These are phyloP conservation scores for Poeciliopsis prolifica DNA, from an alignment of 2,113 vertebrate genomes.

Conservation along the genomic window DNA sequence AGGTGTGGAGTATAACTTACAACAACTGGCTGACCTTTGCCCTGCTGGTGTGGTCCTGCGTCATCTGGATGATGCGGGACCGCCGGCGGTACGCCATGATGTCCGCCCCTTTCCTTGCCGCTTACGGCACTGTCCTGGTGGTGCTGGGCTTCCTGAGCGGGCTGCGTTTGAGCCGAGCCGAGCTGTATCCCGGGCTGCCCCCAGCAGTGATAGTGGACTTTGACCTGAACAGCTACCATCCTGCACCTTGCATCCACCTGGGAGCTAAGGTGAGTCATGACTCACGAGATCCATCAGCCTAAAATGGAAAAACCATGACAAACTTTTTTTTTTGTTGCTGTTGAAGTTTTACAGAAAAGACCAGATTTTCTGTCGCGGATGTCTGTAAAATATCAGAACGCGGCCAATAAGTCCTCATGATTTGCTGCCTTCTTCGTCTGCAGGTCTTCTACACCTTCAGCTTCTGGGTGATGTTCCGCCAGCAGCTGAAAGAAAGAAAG, in stretches of 20 bases:
- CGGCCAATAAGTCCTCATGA: neutral
- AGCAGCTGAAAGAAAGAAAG: conserved; percentile 75
- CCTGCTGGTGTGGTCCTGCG: conserved; percentile 83
- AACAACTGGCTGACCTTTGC: conserved; percentile 81
- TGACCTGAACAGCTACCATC: conserved; percentile 73
- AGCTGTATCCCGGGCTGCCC: conserved; percentile 77
- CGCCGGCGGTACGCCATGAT: conserved; percentile 80
- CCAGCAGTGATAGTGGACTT: conserved; percentile 77
- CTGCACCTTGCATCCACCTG: conserved; percentile 80
- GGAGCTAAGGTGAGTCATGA: conserved; percentile 71
- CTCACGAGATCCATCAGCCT: neutral
- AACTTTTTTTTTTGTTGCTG: neutral
- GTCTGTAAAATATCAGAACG: neutral
- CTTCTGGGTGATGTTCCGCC: conserved; percentile 83
- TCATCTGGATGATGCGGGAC: conserved; percentile 79
- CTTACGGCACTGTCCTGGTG: conserved; percentile 80
- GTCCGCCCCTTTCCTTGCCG: conserved; percentile 85
- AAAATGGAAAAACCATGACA: neutral
- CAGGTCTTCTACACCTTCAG: conserved; percentile 80
- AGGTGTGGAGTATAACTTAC: conserved; percentile 81
- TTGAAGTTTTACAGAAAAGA: neutral
- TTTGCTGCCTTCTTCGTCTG: neutral
- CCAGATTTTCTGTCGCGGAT: too few species aligned
- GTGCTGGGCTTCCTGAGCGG: conserved; percentile 77
- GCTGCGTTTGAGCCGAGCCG: conserved; percentile 77